These are phyloP conservation scores for Zaprionus vittiger DNA, from an alignment of 1,140 invertebrate genomes.

Conservation along the genomic window DNA sequence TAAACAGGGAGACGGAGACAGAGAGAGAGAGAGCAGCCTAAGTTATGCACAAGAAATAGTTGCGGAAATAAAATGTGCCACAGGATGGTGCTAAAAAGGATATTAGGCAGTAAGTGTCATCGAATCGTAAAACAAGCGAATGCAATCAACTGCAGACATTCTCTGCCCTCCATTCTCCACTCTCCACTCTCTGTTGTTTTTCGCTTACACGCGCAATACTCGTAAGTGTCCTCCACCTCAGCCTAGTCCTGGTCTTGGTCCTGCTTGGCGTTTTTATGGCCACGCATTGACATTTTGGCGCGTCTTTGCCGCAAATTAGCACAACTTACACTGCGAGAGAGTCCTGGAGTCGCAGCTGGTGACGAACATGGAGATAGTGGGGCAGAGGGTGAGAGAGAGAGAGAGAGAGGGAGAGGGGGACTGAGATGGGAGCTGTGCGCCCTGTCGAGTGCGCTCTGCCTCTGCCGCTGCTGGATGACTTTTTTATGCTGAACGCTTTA, in stretches of 20 bases:
- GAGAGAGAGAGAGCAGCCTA: not conserved
- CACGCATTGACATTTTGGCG: conserved; percentile 67
- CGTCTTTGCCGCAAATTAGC: conserved; percentile 71
- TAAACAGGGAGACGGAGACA: not conserved
- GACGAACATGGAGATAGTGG: too few species aligned
- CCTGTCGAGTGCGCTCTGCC: conserved; percentile 39
- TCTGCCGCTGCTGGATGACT: conserved; percentile 28
- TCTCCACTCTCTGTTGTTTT: conserved; percentile 43
- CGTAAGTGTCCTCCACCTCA: conserved; percentile 24
- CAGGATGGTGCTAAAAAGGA: conserved; percentile 64
- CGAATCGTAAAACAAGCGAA: conserved; percentile 73
- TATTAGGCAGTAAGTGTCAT: conserved; percentile 76
- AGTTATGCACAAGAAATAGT: conserved; percentile 71
- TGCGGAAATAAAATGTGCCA: conserved; percentile 64
- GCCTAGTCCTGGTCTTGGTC: not conserved
- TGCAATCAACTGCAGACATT: conserved; percentile 80
- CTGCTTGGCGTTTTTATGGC: conserved; percentile 58
- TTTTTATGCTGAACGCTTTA: conserved; percentile 75
- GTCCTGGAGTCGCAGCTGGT: too few species aligned
- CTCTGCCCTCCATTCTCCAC: not conserved
- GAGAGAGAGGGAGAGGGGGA: too few species aligned
- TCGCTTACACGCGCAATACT: conserved; percentile 76
- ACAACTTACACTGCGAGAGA: not conserved
- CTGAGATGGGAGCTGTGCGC: not conserved
- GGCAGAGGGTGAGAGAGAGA: too few species aligned